Conservation (phyloP, 2,797 vertebrate species). For the Alcedo atthis region DNA sequence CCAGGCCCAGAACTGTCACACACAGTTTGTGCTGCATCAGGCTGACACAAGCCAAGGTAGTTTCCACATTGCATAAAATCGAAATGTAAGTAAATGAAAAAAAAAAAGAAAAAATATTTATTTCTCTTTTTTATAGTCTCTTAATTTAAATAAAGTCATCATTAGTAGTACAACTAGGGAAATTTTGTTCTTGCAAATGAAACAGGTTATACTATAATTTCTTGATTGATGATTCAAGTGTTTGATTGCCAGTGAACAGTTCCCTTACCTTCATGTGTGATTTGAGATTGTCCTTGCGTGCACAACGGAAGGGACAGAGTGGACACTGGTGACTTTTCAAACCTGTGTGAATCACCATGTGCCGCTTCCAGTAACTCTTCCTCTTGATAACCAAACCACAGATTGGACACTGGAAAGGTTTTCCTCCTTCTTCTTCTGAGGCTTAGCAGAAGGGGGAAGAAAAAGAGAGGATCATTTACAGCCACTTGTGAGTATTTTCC, state of each 20-base stretch:
- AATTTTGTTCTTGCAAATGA: neutral
- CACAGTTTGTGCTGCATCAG: neutral
- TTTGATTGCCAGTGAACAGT: neutral
- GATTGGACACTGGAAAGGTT: constrained; percentile 98
- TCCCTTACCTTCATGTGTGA: constrained; percentile 98
- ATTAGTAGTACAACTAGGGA: neutral
- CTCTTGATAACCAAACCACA: constrained; percentile 99
- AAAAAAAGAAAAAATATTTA: neutral
- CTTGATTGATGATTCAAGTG: neutral
- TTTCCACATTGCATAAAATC: neutral
- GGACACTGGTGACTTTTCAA: constrained; percentile 99
- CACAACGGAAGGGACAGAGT: constrained; percentile 97
- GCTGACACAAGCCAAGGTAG: neutral
- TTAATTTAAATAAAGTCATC: neutral
- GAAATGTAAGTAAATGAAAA: neutral
- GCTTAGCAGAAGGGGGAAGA: constrained; percentile 77
- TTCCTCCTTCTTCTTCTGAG: constrained; percentile 96
- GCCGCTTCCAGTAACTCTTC: constrained; percentile 99
- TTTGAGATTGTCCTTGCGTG: constrained; percentile 99
- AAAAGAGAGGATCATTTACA: constrained; percentile 46
- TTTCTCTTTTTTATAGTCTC: neutral
- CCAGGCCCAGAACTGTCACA: neutral
- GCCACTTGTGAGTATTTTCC: neutral
- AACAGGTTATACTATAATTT: neutral
- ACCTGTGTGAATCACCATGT: constrained; percentile 99